These are phyloP conservation scores for Neogobius melanostomus DNA, from an alignment of 2,113 vertebrate genomes.

Conservation along the genomic window DNA sequence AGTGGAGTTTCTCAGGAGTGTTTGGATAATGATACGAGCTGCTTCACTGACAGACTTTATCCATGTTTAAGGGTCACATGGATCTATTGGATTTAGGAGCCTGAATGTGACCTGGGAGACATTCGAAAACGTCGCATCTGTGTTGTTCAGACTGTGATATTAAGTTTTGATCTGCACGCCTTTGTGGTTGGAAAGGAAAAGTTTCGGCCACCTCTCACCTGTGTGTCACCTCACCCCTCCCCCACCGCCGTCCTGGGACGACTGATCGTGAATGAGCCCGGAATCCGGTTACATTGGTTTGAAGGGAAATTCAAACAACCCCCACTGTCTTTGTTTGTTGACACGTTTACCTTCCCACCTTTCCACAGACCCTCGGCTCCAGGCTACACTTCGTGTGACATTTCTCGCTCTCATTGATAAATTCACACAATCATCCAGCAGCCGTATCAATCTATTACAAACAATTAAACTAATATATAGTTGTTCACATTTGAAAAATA, in stretches of 20 bases:
- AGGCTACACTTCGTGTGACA: conserved; percentile 6
- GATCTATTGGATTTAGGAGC: no score
- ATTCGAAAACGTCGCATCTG: no score
- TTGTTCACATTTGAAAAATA: no score
- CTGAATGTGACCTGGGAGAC: no score
- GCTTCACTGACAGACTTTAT: no score
- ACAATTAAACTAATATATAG: no score
- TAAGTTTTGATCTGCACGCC: background rate
- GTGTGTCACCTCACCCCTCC: conserved; percentile 25
- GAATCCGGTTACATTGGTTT: conserved; percentile 61
- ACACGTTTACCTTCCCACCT: conserved; percentile 37
- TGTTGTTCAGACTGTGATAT: background rate
- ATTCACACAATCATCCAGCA: background rate
- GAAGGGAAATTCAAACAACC: conserved; percentile 49
- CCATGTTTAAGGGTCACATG: no score
- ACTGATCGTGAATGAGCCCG: conserved; percentile 53
- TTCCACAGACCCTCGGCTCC: conserved; percentile 41
- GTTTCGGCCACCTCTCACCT: conserved; percentile 45
- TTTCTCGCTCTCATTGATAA: conserved; percentile 21
- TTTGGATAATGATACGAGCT: no score
- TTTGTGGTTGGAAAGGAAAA: conserved; percentile 7
- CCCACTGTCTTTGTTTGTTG: conserved; percentile 43
- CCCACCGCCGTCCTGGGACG: conserved; percentile 1
- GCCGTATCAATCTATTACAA: background rate
- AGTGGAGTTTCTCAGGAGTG: no score